Evolutionary conservation across 2,113 vertebrate genomes (phyloP), one percentile per base, ranked within the genome.

Genomic region (Rhynchomys soricoides): DNA sequence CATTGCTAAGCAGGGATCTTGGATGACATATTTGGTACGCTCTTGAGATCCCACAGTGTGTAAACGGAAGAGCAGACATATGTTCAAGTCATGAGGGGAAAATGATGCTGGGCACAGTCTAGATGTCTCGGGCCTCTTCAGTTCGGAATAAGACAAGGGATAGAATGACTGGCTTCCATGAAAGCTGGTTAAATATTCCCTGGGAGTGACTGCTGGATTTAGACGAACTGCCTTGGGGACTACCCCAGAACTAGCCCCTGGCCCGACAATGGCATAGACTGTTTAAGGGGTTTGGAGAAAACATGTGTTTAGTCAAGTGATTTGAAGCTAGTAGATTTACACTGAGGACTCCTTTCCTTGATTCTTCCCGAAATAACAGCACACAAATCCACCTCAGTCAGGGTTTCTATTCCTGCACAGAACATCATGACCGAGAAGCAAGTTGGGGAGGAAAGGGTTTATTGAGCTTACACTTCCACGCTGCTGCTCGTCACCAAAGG

Each of bases 1-100:
- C 92, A 86, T 95, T 92, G 92, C 88, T 55, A 89, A 70, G 92
- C 75, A 93, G 86, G 95, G 62, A 92, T 96, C 90, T 75, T 77
- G 24, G 89, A 74, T 3, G 87, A 90, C 94, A 86, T 68, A 90
- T 94, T 93, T 73, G 70, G 68, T 83, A 75, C 89, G 95, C 90
- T 95, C 62, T 91, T 40, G 92, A 91, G 77, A 87, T 66, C 66
- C 57, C 43, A 16, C 45, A 0, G 0, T n/a, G 78, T 62, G 45
- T 83, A 86, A 92, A 50, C 77, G 55, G 75, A 88, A 87, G 89
- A 74, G 31, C n/a, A 81, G 59, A 88, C 95, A 71, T 96, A 78
- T 92, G 91, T 74, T 95, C 48, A 66, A 94, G 82, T 45, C 55
- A 64, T 11, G 4, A 91, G 75, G 74, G 70, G 89, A 75, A 95